Base-by-base conservation (phyloP, 23 tunicate genomes). In the Ascidia mentula region DNA sequence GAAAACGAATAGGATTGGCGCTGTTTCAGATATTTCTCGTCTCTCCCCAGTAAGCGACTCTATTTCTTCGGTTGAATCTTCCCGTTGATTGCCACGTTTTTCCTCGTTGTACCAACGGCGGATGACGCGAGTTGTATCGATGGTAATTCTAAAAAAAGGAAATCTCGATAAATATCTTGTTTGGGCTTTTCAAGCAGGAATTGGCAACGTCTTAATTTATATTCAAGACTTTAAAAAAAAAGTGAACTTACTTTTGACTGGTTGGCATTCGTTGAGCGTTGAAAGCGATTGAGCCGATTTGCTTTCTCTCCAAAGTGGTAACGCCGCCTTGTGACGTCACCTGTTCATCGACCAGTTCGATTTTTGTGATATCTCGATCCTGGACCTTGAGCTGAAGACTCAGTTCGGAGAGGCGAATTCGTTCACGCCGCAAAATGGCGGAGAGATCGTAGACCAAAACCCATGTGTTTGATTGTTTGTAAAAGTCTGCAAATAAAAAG, bases 371-470 rank as follows among this genome's bases (percentile, higher is more conserved):
- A 26, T 87, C 82, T 0, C 26, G 31, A 31, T 72, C 32, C 8
- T 33, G 26, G 6, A 18, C 22, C 0, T 35, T 26, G 20, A 53
- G 22, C 17, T 70, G 6, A 31, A 87, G 37, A 31, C 40, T 59
- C 15, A 88, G 24, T 45, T 88, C 92, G 31, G 92, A 76, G 75
- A 76, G 37, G 42, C 87, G 60, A 53, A 88, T 82, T 38, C 87
- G 74, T 75, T 88, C 92, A 40, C 72, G 79, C 8, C 34, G 42
- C 40, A 53, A 37, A 18, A 88, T 71, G 32, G 79, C 79, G 32
- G 92, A 88, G 13, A 72, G 39, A 38, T 88, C 92, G 38, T 77
- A 88, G 22, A 82, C 77, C 34, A 75, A 15, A 17, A 72, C 69
- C 77, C 77, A 75, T 37, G 37, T 87, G 28, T 36, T n/a, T 20